Percentiles rank a stretch among this genome's conserved stretches.
Evolutionary conservation across 2,797 vertebrate species (phyloP).

Genomic region (Phrynocephalus vlangalii): DNA sequence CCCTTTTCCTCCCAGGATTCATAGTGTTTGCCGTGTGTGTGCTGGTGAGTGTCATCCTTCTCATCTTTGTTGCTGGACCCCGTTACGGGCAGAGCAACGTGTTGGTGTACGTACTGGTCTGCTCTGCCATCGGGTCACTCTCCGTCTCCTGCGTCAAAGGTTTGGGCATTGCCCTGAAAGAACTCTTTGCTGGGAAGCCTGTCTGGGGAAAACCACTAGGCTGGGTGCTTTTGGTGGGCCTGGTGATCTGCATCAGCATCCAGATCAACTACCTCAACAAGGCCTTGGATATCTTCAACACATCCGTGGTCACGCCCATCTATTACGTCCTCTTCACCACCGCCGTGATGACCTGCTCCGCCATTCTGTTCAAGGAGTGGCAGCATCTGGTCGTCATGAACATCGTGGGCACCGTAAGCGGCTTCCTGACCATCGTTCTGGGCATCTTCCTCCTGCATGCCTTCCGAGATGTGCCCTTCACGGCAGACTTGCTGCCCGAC

Average conservation of each 20-base stretch:
- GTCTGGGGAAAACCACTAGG: conserved; percentile 84
- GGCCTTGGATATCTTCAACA: conserved; percentile 87
- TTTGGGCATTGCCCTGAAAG: conserved; percentile 86
- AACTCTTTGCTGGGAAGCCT: conserved; percentile 82
- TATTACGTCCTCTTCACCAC: conserved; percentile 91
- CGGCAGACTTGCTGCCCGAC: conserved; percentile 78
- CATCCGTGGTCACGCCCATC: conserved; percentile 84
- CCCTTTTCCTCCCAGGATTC: conserved; percentile 79
- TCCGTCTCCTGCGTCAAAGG: conserved; percentile 89
- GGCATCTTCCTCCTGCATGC: conserved; percentile 87
- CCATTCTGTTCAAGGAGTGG: conserved; percentile 91
- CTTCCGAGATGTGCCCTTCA: conserved; percentile 85
- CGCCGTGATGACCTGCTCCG: conserved; percentile 86
- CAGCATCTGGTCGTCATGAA: conserved; percentile 81
- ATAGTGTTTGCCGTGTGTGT: conserved; percentile 84
- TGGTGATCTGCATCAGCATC: conserved; percentile 83
- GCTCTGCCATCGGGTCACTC: conserved; percentile 87
- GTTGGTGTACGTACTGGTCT: conserved; percentile 88
- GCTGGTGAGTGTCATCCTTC: conserved; percentile 83
- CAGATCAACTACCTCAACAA: conserved; percentile 91
- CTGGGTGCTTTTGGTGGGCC: conserved; percentile 83
- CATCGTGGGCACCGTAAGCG: conserved; percentile 82
- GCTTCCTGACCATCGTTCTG: conserved; percentile 87
- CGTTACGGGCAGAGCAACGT: conserved; percentile 86
- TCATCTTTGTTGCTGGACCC: conserved; percentile 85